A percentile compares a stretch with the other conserved stretches of the same genome.
phyloP scores from a whole-genome alignment of 2,888 invertebrate species.

The Dolichopus griseipennis region DNA sequence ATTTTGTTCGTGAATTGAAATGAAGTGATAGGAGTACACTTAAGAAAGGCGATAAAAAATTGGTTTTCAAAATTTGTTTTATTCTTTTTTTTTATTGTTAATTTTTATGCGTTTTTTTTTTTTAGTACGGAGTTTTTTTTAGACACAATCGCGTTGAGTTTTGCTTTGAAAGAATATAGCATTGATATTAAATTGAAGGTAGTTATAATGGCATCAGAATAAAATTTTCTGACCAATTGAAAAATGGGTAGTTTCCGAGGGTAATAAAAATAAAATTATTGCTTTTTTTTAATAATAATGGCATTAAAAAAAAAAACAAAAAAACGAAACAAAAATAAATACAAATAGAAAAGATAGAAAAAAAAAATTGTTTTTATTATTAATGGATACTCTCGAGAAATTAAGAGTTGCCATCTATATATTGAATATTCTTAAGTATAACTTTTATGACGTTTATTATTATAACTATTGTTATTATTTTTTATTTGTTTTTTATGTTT shows the following conservation, averaged over 20 bases:
- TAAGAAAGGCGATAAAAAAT: neutral
- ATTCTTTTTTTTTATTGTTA: neutral
- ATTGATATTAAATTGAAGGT: neutral
- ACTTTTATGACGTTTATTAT: no score
- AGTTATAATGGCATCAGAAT: neutral
- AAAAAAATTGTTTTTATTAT: neutral
- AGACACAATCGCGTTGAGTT: neutral
- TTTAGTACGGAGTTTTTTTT: no score
- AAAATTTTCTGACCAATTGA: neutral
- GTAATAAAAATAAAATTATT: conserved; percentile 1
- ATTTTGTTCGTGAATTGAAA: neutral
- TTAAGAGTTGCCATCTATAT: no score
- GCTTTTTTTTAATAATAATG: neutral
- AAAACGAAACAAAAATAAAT: neutral
- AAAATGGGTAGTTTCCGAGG: neutral
- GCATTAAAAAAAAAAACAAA: neutral
- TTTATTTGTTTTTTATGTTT: no score
- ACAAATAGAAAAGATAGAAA: neutral
- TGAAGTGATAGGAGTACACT: neutral
- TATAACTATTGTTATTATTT: no score
- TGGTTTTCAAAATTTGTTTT: neutral
- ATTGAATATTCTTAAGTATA: no score
- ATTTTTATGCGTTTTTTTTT: neutral
- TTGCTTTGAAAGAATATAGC: neutral
- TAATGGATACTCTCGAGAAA: neutral